These are phyloP conservation scores for Himalopsyche anomala DNA, from an alignment of 2,888 invertebrate genomes.

Conservation along the genomic window DNA sequence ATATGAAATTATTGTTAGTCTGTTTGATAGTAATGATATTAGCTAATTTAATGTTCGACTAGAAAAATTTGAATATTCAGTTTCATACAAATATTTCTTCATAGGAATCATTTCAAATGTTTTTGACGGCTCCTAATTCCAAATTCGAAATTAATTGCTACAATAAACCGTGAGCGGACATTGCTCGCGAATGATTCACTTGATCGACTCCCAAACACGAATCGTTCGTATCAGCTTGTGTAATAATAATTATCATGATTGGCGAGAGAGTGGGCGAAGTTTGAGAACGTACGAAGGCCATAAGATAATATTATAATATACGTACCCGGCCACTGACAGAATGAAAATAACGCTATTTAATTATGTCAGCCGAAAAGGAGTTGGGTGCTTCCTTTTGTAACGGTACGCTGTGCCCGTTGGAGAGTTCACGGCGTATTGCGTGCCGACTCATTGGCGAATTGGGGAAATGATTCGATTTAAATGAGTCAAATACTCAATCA, in stretches of 20 bases:
- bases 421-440: constrained; percentile 17
- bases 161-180: constrained; percentile 53
- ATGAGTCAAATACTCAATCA: not conserved
- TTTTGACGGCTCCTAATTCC: no score
- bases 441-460: not conserved
- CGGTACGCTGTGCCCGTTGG: constrained; percentile 15
- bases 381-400: constrained; percentile 40
- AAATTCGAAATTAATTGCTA: constrained; percentile 39
- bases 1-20: no score
- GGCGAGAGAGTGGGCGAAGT: constrained; percentile 19
- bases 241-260: constrained; percentile 24
- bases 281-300: constrained; percentile 3
- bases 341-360: constrained; percentile 23
- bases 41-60: no score
- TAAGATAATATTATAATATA: not conserved
- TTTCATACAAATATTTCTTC: no score
- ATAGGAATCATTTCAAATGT: no score
- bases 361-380: constrained; percentile 42
- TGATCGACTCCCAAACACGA: constrained; percentile 2
- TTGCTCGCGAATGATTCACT: constrained; percentile 56
- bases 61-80: no score
- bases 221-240: constrained; percentile 13
- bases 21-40: no score
- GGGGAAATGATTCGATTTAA: constrained; percentile 12
- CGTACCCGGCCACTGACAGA: not conserved